These are phyloP conservation scores for Molothrus aeneus DNA, from an alignment of 2,797 vertebrate species.

Conservation along the genomic window DNA sequence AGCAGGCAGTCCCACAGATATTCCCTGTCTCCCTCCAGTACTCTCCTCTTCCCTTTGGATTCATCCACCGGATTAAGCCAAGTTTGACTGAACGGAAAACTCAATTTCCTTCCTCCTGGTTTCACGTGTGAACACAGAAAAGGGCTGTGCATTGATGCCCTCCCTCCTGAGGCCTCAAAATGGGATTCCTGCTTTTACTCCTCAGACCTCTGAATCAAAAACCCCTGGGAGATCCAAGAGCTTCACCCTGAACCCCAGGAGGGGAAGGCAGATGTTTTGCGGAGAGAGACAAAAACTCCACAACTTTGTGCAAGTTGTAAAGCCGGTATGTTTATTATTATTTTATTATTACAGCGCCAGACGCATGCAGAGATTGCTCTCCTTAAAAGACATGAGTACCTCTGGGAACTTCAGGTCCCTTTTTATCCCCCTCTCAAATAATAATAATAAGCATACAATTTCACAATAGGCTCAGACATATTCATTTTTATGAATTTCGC, in stretches of 20 bases:
- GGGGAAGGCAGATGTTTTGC: not conserved
- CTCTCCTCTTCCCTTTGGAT: not conserved
- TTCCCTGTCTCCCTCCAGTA: not conserved
- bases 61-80: rapidly evolving
- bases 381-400: too few species aligned
- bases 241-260: not conserved
- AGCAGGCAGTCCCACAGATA: not conserved
- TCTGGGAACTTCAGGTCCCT: too few species aligned
- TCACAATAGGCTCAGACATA: too few species aligned
- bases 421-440: too few species aligned
- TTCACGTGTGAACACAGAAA: not conserved
- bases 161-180: not conserved
- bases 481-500: too few species aligned
- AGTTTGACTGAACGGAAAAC: rapidly evolving
- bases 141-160: rapidly evolving
- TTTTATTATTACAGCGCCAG: too few species aligned
- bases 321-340: too few species aligned
- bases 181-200: not conserved
- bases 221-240: not conserved
- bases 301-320: too few species aligned
- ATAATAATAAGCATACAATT: too few species aligned
- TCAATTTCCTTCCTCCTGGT: not conserved
- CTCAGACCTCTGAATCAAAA: not conserved
- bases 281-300: too few species aligned
- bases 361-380: too few species aligned